These are phyloP conservation scores for Neodiprion virginianus DNA, from an alignment of 1,140 invertebrate genomes.

Conservation along the genomic window DNA sequence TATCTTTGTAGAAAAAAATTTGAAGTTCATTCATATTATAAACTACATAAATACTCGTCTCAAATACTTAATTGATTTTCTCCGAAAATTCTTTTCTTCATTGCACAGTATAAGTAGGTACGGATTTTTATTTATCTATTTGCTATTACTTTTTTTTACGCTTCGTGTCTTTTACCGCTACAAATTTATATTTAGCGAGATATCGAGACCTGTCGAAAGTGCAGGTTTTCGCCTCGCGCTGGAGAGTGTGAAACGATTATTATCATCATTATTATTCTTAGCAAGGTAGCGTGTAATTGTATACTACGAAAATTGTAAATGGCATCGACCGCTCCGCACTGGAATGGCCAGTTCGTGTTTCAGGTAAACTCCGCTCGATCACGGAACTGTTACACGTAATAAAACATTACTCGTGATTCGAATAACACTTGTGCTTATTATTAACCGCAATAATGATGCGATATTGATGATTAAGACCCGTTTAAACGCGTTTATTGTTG, in stretches of 20 bases:
- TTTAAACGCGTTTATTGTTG: not conserved
- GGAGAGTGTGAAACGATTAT: not conserved
- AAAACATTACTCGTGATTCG: not conserved
- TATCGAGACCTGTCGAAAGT: not conserved
- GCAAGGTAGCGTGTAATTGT: not conserved
- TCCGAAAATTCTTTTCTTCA: not conserved
- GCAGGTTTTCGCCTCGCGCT: not conserved
- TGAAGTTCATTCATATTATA: not conserved
- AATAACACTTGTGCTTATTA: not conserved
- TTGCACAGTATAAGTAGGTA: not conserved
- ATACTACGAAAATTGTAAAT: slow-evolving; percentile 23
- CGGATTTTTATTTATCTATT: not conserved
- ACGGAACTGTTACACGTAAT: slow-evolving; percentile 5
- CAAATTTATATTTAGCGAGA: slow-evolving; percentile 4
- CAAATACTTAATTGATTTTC: not conserved
- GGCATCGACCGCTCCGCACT: slow-evolving; percentile 33
- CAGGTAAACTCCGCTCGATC: slow-evolving; percentile 41
- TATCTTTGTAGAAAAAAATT: not conserved
- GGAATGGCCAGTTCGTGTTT: slow-evolving; percentile 60
- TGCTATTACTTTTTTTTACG: not conserved
- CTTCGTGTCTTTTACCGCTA: not conserved
- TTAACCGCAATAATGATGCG: not conserved
- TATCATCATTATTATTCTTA: not conserved
- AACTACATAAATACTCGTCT: not conserved
- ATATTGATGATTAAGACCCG: not conserved